These are phyloP conservation scores for Trissolcus basalis DNA, from an alignment of 1,140 invertebrate species.

Conservation along the genomic window DNA sequence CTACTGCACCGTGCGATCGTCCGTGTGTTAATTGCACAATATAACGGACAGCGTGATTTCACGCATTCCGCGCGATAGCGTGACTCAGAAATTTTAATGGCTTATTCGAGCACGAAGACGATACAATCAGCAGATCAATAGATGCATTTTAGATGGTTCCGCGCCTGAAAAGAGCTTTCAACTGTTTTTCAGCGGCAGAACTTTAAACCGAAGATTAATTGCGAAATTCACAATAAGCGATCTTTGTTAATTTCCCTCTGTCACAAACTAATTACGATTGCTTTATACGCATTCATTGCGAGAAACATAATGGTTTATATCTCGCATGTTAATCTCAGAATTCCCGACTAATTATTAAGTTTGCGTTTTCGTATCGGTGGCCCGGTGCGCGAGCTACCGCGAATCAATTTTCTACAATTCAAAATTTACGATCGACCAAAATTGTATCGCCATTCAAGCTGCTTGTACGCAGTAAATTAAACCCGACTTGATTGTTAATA, in stretches of 20 bases:
- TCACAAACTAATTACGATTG: slow-evolving; percentile 58
- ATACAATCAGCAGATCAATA: slow-evolving; percentile 61
- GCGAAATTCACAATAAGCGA: slow-evolving; percentile 52
- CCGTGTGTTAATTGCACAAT: slow-evolving; percentile 56
- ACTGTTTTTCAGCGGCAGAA: slow-evolving; percentile 49
- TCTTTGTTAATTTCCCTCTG: slow-evolving; percentile 57
- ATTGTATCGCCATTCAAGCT: background rate
- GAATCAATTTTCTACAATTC: slow-evolving; percentile 13
- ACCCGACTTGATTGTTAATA: background rate
- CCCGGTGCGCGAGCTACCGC: background rate
- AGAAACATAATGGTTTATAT: slow-evolving; percentile 37
- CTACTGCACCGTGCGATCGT: slow-evolving; percentile 27
- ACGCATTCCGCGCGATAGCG: slow-evolving; percentile 46
- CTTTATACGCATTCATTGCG: slow-evolving; percentile 34
- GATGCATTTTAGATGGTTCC: slow-evolving; percentile 47
- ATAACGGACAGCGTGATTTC: slow-evolving; percentile 41
- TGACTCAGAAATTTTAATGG: slow-evolving; percentile 61
- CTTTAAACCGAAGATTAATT: slow-evolving; percentile 52
- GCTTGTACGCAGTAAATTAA: background rate
- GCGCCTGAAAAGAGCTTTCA: slow-evolving; percentile 46
- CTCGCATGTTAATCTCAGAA: slow-evolving; percentile 36
- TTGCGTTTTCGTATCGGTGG: slow-evolving; percentile 15
- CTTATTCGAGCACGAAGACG: slow-evolving; percentile 60
- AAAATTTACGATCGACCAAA: background rate
- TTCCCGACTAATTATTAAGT: slow-evolving; percentile 42